phyloP scores from a whole-genome alignment of 1,140 invertebrate genomes.

The Drosophila ambigua region DNA sequence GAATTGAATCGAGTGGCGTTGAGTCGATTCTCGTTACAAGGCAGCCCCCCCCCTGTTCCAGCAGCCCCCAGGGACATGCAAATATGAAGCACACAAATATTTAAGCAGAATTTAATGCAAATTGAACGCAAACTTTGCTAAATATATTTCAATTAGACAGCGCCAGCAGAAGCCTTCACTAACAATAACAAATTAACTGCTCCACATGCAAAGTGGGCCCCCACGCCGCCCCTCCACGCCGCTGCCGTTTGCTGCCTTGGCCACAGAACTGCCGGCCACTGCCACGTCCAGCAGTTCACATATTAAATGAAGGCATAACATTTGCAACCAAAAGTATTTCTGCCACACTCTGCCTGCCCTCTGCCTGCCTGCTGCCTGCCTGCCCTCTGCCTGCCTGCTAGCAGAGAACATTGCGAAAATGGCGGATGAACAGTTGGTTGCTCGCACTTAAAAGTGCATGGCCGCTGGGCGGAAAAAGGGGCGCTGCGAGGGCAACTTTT shows the following conservation, averaged over 20 bases:
- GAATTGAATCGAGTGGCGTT: too few species aligned
- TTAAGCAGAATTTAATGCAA: constrained; percentile 61
- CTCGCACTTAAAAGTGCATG: constrained; percentile 53
- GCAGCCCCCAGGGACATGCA: neutral
- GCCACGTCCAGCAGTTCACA: constrained; percentile 48
- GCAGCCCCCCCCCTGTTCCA: neutral
- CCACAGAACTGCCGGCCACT: constrained; percentile 11
- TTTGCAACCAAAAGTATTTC: constrained; percentile 62
- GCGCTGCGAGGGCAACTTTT: constrained; percentile 22
- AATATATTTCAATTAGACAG: constrained; percentile 75
- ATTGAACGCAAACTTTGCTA: constrained; percentile 66
- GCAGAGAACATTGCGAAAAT: constrained; percentile 52
- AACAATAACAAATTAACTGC: constrained; percentile 77
- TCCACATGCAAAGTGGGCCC: constrained; percentile 25
- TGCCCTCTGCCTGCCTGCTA: constrained; percentile 3
- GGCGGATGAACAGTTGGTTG: constrained; percentile 52
- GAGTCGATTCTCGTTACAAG: neutral
- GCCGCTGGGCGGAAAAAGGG: neutral
- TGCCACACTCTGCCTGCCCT: constrained; percentile 3
- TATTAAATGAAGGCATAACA: constrained; percentile 65
- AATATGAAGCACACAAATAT: constrained; percentile 5
- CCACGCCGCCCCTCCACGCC: too few species aligned
- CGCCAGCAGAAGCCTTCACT: constrained; percentile 22
- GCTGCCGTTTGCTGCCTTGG: too few species aligned
- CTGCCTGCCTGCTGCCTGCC: neutral